Evolutionary conservation across 1,140 invertebrate species (phyloP).

Genomic region (Akabosia matsudoensis): DNA sequence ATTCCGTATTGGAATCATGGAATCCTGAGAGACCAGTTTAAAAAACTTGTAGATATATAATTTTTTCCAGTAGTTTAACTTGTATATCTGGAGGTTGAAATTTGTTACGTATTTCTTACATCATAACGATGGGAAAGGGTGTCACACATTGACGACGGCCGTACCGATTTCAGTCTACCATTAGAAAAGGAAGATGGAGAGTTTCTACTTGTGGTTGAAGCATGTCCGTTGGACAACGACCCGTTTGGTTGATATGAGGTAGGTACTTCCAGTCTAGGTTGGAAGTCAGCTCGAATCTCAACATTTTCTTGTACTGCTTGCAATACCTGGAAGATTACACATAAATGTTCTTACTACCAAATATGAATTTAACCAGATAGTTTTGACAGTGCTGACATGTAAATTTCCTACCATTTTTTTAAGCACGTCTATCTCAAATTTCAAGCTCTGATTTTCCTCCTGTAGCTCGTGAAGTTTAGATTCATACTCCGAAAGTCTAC

Average conservation of each 20-base stretch:
- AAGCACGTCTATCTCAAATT: conserved; percentile 39
- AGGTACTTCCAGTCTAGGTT: background rate
- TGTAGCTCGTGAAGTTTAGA: conserved; percentile 39
- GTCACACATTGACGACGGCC: conserved; percentile 35
- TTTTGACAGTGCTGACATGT: too few relatives aligned
- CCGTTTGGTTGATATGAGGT: background rate
- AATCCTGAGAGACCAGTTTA: background rate
- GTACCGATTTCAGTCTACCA: conserved; percentile 4
- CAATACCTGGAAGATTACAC: conserved; percentile 34
- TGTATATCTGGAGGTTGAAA: too few relatives aligned
- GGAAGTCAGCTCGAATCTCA: conserved; percentile 19
- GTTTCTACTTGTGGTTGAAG: background rate
- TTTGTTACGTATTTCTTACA: conserved; percentile 22
- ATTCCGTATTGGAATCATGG: background rate
- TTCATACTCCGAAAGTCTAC: conserved; percentile 37
- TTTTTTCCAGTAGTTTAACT: too few relatives aligned
- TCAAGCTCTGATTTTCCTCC: conserved; percentile 38
- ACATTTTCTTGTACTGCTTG: conserved; percentile 37
- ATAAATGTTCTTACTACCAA: too few relatives aligned
- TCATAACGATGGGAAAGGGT: background rate
- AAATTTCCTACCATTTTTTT: conserved; percentile 42
- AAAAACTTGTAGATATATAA: background rate
- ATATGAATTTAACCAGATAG: too few relatives aligned
- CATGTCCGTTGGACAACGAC: background rate
- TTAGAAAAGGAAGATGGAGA: background rate